These are phyloP conservation scores for Helobdella robusta DNA, from an alignment of 2,888 invertebrate species.

Conservation along the genomic window DNA sequence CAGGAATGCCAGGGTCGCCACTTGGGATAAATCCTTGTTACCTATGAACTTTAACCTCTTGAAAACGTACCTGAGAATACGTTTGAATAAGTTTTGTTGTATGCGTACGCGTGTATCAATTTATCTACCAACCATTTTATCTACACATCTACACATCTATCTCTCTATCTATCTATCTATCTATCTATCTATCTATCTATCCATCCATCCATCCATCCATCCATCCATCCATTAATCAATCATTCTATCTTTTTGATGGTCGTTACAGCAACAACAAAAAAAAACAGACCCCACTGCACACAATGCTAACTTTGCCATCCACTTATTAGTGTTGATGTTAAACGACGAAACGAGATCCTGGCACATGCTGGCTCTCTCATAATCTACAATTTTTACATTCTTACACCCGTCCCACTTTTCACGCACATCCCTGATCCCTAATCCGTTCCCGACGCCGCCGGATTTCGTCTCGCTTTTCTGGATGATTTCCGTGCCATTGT, in stretches of 20 bases:
- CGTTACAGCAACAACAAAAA: constrained; percentile 1
- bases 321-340: constrained; percentile 88
- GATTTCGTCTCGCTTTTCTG: neutral
- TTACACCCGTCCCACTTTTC: constrained; percentile 66
- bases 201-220: no score
- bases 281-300: neutral
- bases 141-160: neutral
- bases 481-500: constrained; percentile 70
- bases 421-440: constrained; percentile 60
- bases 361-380: constrained; percentile 72
- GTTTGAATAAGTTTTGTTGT: no score
- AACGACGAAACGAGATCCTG: constrained; percentile 76
- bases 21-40: constrained; percentile 69
- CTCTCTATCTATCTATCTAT: no score
- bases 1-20: constrained; percentile 70
- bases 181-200: no score
- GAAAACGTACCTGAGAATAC: constrained; percentile 64
- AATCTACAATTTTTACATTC: constrained; percentile 71
- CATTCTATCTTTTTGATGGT: neutral
- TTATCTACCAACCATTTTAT: neutral
- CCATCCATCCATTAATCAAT: no score
- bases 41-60: constrained; percentile 83
- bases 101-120: no score
- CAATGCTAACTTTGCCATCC: constrained; percentile 65
- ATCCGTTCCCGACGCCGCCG: no score